Evolutionary conservation across 2,888 invertebrate species (phyloP).

Genomic region (Nephrotoma guestfalica): DNA sequence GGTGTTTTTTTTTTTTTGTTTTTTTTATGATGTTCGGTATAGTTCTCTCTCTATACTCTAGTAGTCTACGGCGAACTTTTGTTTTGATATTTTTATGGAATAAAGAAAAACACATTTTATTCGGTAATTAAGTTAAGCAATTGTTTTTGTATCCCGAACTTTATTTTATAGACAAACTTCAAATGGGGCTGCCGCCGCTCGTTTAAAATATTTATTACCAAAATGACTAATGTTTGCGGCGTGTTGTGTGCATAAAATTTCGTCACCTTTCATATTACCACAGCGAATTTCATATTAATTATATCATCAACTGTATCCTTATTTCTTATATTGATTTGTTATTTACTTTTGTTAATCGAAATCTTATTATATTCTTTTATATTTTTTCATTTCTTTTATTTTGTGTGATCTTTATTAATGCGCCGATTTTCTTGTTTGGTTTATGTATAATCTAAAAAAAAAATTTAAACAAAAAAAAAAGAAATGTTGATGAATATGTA

Average conservation of each 20-base stretch:
- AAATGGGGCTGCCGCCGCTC: background rate
- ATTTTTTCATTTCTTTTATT: background rate
- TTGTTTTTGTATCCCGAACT: background rate
- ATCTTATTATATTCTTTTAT: background rate
- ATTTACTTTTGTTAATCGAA: background rate
- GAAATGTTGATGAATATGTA: background rate
- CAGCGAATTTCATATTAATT: background rate
- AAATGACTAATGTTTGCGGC: background rate
- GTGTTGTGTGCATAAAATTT: background rate
- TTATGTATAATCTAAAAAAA: background rate
- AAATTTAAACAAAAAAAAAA: background rate
- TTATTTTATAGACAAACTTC: background rate
- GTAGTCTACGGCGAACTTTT: background rate
- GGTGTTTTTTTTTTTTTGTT: background rate
- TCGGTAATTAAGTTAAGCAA: background rate
- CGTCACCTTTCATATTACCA: background rate
- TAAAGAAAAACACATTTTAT: background rate
- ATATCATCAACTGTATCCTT: background rate
- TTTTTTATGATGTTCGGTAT: background rate
- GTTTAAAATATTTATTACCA: background rate
- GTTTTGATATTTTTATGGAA: background rate
- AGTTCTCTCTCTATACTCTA: background rate
- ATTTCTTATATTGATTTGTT: background rate
- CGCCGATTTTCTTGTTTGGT: background rate
- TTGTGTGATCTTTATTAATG: background rate